phyloP scores from a whole-genome alignment of 2,797 vertebrate species.

The Chelon labrosus region DNA sequence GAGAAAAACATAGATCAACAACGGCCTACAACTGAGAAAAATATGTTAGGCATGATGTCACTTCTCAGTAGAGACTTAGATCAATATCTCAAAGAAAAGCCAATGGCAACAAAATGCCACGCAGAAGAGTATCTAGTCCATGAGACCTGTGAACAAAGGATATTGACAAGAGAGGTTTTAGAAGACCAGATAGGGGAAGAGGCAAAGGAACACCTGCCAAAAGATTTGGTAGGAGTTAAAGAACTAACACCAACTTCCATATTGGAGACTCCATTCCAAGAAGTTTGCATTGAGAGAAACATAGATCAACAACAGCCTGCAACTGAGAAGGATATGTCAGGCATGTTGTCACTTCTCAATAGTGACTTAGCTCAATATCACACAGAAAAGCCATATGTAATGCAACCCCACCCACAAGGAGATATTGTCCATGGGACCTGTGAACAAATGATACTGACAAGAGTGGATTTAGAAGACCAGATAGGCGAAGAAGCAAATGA shows the following conservation, averaged over 20 bases:
- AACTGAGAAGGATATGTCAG: constrained; percentile 51
- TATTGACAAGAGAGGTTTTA: not conserved
- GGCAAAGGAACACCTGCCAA: constrained; percentile 2
- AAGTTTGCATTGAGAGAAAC: constrained; percentile 24
- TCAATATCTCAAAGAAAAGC: constrained; percentile 28
- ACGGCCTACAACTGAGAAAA: constrained; percentile 22
- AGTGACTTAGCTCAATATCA: constrained; percentile 52
- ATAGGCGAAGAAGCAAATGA: not conserved
- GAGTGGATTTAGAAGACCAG: not conserved
- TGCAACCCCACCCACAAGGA: constrained; percentile 1
- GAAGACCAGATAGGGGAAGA: not conserved
- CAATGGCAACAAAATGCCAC: not conserved
- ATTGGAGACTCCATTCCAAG: constrained; percentile 46
- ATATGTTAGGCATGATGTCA: constrained; percentile 63
- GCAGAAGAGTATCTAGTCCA: constrained; percentile 25
- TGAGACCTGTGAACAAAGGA: constrained; percentile 44
- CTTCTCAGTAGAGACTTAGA: constrained; percentile 59
- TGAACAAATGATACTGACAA: constrained; percentile 31
- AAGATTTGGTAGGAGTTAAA: not conserved
- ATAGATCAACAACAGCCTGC: not conserved
- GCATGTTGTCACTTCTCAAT: constrained; percentile 61
- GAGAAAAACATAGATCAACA: not conserved
- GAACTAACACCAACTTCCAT: not conserved
- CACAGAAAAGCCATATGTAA: constrained; percentile 25
- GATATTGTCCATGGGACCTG: constrained; percentile 36